phyloP scores from a whole-genome alignment of 2,888 invertebrate genomes.

The Xestia sexstrigata region DNA sequence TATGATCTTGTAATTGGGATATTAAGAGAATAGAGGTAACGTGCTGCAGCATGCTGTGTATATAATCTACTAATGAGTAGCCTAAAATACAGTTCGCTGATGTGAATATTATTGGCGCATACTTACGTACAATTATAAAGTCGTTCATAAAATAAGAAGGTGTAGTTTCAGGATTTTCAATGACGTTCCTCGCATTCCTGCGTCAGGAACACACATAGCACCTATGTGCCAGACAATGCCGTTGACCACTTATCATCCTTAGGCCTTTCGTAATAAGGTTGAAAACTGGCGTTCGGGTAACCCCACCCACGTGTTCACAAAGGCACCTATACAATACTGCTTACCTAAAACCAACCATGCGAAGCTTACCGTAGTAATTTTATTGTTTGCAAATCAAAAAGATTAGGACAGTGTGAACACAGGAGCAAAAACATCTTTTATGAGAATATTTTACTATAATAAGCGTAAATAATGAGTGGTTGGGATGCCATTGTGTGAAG shows the following conservation, averaged over 20 bases:
- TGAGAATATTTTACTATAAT: constrained; percentile 33
- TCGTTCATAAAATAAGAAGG: not conserved
- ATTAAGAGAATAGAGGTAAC: not conserved
- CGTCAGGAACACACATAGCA: not conserved
- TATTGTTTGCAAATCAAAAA: constrained; percentile 64
- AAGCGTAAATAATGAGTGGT: constrained; percentile 42
- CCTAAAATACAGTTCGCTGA: not conserved
- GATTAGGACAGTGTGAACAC: constrained; percentile 42
- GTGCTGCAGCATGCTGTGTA: too few species aligned
- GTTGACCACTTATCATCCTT: not conserved
- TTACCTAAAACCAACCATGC: constrained; percentile 33
- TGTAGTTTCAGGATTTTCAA: not conserved
- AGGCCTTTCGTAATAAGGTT: not conserved
- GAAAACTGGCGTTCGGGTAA: not conserved
- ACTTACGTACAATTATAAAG: constrained; percentile 1
- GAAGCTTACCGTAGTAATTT: constrained; percentile 45
- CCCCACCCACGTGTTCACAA: not conserved
- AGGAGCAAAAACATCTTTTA: constrained; percentile 36
- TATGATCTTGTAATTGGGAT: constrained; percentile 5
- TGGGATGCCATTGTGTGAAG: constrained; percentile 29
- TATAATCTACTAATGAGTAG: not conserved
- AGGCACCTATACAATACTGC: too few species aligned
- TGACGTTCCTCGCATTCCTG: constrained; percentile 9
- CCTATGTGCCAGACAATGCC: not conserved
- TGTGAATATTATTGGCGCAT: not conserved